Conservation (phyloP, 1,140 invertebrate genomes). For the Campoletis sonorensis region DNA sequence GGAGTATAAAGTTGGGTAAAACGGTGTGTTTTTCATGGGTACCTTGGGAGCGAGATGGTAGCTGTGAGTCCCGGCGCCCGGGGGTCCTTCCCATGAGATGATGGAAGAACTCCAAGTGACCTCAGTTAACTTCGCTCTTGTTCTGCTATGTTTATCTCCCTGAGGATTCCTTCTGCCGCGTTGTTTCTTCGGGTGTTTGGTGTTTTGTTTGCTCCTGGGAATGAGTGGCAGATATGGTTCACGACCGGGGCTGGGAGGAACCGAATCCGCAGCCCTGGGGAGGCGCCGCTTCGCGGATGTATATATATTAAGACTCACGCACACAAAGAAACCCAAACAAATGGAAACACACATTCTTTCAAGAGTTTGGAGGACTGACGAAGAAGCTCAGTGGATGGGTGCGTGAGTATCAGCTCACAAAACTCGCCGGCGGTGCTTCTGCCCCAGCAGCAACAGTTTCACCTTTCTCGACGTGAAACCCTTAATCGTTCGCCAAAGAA, state of each 20-base stretch:
- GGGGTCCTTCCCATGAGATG: constrained; percentile 76
- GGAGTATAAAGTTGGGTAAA: constrained; percentile 26
- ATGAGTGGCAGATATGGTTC: constrained; percentile 66
- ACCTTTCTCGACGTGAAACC: constrained; percentile 46
- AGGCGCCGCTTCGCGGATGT: constrained; percentile 39
- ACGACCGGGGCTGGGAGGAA: constrained; percentile 59
- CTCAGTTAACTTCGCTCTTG: constrained; percentile 64
- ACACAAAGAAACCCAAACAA: no score
- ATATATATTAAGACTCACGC: not conserved
- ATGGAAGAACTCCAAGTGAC: constrained; percentile 64
- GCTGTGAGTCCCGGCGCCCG: constrained; percentile 71
- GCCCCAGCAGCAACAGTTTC: constrained; percentile 40
- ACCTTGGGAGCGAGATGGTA: constrained; percentile 43
- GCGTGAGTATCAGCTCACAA: constrained; percentile 39
- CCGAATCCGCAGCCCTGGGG: constrained; percentile 49
- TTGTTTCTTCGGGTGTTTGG: not conserved
- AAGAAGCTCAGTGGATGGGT: constrained; percentile 38
- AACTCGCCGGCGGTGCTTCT: constrained; percentile 36
- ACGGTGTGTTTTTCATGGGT: constrained; percentile 35
- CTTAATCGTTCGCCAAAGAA: constrained; percentile 41
- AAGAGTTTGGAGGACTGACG: constrained; percentile 38
- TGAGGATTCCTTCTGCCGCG: constrained; percentile 32
- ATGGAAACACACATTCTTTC: no score
- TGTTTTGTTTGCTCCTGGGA: constrained; percentile 68
- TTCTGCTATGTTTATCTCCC: constrained; percentile 48